Evolutionary conservation across 53 echinoderm and acorn worm species (phyloP).

Genomic region (Paelopatides confundens): DNA sequence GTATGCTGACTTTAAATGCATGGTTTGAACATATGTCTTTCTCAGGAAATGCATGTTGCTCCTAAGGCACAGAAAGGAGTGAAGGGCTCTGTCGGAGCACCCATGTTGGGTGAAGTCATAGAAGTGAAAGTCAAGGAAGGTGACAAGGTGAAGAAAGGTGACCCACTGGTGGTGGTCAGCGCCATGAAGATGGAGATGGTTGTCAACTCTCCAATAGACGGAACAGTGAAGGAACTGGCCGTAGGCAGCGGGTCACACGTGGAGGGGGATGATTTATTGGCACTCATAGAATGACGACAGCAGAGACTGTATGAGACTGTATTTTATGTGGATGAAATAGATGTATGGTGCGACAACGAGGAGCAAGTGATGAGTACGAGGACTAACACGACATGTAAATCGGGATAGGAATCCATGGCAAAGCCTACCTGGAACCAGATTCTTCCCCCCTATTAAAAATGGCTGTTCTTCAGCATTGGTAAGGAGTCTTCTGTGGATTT

Average conservation of each 20-base stretch:
- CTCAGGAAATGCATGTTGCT: slow-evolving; percentile 88
- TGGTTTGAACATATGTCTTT: not conserved
- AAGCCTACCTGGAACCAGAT: too few relatives aligned
- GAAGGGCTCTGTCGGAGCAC: slow-evolving; percentile 95
- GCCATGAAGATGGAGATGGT: slow-evolving; percentile 99
- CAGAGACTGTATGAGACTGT: not conserved
- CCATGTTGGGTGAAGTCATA: slow-evolving; percentile 94
- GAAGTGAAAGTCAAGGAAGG: slow-evolving; percentile 85
- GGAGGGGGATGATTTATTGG: slow-evolving; percentile 89
- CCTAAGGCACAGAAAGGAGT: slow-evolving; percentile 84
- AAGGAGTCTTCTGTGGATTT: too few relatives aligned
- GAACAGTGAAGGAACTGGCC: slow-evolving; percentile 74
- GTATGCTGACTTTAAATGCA: not conserved
- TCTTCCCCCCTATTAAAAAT: too few relatives aligned
- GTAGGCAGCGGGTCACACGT: slow-evolving; percentile 78
- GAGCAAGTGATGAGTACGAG: not conserved
- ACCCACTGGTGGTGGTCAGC: slow-evolving; percentile 86
- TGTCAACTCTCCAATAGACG: slow-evolving; percentile 82
- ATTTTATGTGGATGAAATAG: not conserved
- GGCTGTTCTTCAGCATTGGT: too few relatives aligned
- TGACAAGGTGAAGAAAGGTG: slow-evolving; percentile 86
- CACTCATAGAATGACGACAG: slow-evolving; percentile 72
- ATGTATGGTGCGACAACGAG: not conserved
- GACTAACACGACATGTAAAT: too few relatives aligned
- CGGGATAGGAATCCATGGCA: too few relatives aligned